phyloP scores from a whole-genome alignment of 2,113 vertebrate species.

The Rhipidura dahli region DNA sequence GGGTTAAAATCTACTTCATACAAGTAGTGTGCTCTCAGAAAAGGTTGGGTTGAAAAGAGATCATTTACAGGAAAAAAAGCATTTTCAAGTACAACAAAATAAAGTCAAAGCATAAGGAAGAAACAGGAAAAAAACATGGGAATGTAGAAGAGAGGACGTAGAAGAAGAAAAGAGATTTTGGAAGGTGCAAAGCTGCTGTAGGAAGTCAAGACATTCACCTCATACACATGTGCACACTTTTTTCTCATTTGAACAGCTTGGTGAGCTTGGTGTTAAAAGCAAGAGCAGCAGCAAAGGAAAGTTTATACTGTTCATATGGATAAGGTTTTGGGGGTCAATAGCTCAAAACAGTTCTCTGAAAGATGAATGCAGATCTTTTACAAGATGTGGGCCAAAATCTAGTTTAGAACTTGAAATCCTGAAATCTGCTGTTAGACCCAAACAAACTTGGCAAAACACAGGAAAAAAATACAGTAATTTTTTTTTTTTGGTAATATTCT shows the following conservation, averaged over 20 bases:
- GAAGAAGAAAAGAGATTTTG: neutral
- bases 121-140: neutral
- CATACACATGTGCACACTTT: neutral
- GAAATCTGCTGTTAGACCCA: neutral
- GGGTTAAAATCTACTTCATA: neutral
- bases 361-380: neutral
- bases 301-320: neutral
- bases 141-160: neutral
- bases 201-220: neutral
- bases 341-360: neutral
- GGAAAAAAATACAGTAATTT: neutral
- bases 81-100: neutral
- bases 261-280: neutral
- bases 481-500: accelerated
- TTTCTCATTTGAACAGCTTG: neutral
- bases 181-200: neutral
- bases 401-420: neutral
- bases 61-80: neutral
- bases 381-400: neutral
- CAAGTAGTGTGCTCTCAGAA: neutral
- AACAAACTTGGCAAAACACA: neutral
- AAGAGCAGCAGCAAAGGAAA: neutral
- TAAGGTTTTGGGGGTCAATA: neutral
- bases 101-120: neutral
- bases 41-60: neutral